Evolutionary conservation across 2,888 invertebrate species (phyloP), one percentile per base, ranked within the genome.

Genomic region (Morpho helenor): DNA sequence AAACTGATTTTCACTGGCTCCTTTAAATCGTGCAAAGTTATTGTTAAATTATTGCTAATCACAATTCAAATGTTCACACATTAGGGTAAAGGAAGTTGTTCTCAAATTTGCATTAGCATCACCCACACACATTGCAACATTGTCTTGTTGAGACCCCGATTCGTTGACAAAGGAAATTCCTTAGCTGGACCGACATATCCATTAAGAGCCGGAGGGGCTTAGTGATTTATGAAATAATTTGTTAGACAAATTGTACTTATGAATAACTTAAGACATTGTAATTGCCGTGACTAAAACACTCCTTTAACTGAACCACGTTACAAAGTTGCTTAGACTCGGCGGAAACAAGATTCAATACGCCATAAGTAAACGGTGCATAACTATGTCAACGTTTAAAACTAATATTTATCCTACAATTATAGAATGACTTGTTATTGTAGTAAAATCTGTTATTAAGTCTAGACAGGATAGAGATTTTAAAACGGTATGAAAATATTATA

Each of bases 211-310:
- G 57, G 57, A 49, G 57, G 63, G 41, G 41, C 16, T 41, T 53
- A 59, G 47, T 57, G 52, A 59, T 61, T 61, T 59, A 59, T 61
- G 59, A 57, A 63, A 63, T 61, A 49, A 57, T 61, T 61, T 61
- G 61, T 63, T 59, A 52, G 56, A 57, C 53, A 57, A 60, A 64
- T 62, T 60, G 49, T 56, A 53, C 56, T 61, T 64, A 56, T 56
- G 45, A 56, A 62, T 52, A 57, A 53, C 59, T 54, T 53, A 54
- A 62, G 62, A 57, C 57, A 62, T 56, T 62, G 56, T 62, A 59
- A 59, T 56, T 56, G 53, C 47, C 44, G 53, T 31, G 45, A 47
- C 53, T 54, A 48, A 42, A 48, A 48, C 54, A 54, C 54, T 42
- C 52, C 8, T 46, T 45, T 48, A 48, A 48, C 41, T 48, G 23